Evolutionary conservation across 2,797 vertebrate genomes (phyloP).

Genomic region (Argya squamiceps): DNA sequence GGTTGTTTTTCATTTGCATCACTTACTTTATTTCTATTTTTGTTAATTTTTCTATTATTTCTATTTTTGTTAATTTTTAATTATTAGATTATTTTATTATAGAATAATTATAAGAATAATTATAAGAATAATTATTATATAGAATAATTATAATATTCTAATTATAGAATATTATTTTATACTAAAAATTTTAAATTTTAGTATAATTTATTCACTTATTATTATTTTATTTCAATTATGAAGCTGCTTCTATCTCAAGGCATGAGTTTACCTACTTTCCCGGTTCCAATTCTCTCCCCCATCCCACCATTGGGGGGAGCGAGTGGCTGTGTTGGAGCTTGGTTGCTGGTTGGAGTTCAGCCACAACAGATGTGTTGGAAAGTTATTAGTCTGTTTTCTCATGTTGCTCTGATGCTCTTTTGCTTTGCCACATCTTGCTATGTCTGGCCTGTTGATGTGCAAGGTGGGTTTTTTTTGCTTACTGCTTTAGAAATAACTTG

Average conservation of each 20-base stretch:
- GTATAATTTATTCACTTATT: neutral
- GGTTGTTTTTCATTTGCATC: neutral
- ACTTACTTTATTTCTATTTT: neutral
- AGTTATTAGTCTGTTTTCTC: neutral
- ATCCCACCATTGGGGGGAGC: accelerated
- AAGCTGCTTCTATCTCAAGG: neutral
- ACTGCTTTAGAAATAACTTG: neutral
- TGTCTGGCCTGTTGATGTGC: neutral
- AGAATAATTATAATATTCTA: no score
- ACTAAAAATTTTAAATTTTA: no score
- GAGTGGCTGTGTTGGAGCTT: accelerated
- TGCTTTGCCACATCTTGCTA: neutral
- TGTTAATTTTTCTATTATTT: neutral
- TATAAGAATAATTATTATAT: no score
- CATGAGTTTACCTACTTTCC: neutral
- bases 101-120: no score
- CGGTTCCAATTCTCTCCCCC: neutral
- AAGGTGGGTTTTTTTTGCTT: neutral
- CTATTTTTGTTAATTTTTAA: no score
- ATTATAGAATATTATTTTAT: no score
- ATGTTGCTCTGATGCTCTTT: neutral
- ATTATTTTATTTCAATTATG: neutral
- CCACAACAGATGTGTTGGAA: neutral
- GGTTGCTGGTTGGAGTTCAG: neutral
- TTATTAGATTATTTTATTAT: no score